Evolutionary conservation across 2,888 invertebrate genomes (phyloP), one percentile per base, ranked within the genome.

Genomic region (Drosophila robusta): DNA sequence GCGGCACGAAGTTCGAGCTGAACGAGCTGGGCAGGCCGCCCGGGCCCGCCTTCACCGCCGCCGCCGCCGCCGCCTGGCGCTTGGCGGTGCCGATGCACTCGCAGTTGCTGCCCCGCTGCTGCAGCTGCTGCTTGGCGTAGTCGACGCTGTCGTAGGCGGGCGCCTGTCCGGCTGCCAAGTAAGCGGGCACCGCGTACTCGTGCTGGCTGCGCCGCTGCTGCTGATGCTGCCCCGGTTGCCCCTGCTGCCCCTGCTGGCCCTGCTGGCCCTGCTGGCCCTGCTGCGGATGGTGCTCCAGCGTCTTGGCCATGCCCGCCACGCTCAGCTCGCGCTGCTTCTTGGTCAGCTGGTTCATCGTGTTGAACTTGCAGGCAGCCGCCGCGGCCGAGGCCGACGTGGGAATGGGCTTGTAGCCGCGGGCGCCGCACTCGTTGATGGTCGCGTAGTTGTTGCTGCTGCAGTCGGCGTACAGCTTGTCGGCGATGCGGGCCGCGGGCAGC

Each of bases 131-230:
- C 58, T 90, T 88, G 44, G 80, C 87, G 38, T 90, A 90, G 58
- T 90, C 90, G 3, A 90, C 89, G 65, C 90, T 87, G 56, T 90
- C 90, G 54, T 90, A 90, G 56, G 87, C 87, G 0, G 90, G 83
- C 24, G 66, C 80, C 44, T 71, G 75, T 52, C 64, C 68, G 11
- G 38, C 61, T 24, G 58, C 79, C 56, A 90, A 47, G 38, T 91
- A 92, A 5, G 90, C 88, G 24, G 92, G 92, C 72, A 92, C 92
- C 7, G 92, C 92, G 62, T 92, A 92, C 60, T 92, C 92, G 51
- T 92, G 91, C 51, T 92, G 92, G 22, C 91, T 89, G 64, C 92
- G 91, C 8, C 83, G 89, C 7, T 66, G 58, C 34, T 55, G 66
- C 3, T 62, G 63, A 7, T 16, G 29, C 36, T 64, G 88, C 44